These are phyloP conservation scores for Lates calcarifer DNA, from an alignment of 2,113 vertebrate genomes.

Conservation along the genomic window DNA sequence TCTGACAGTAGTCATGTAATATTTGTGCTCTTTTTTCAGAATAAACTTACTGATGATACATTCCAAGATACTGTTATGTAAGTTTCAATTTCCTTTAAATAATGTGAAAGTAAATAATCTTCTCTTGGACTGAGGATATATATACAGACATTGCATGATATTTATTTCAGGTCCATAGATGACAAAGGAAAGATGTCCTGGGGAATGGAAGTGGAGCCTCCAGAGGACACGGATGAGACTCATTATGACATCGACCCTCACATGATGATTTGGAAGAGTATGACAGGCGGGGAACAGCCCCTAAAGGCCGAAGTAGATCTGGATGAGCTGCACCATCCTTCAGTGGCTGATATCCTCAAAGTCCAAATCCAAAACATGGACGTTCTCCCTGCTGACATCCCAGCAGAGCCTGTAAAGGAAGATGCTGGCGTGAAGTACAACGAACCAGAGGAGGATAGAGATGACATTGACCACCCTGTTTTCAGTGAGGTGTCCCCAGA, in stretches of 20 bases:
- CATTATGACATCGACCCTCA: constrained; percentile 63
- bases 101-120: constrained; percentile 21
- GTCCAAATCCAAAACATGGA: constrained; percentile 4
- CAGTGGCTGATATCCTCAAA: constrained; percentile 35
- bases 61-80: constrained; percentile 75
- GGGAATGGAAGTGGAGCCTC: constrained; percentile 72
- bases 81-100: constrained; percentile 58
- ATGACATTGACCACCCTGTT: constrained; percentile 28
- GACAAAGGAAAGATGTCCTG: constrained; percentile 58
- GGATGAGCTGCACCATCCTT: constrained; percentile 71
- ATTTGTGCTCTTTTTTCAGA: constrained; percentile 65
- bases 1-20: constrained; percentile 6
- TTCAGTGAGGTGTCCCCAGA: neutral
- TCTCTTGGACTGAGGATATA: constrained; percentile 8
- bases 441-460: constrained; percentile 37
- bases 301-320: constrained; percentile 69
- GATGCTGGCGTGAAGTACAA: neutral
- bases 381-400: neutral
- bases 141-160: neutral
- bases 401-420: neutral
- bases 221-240: constrained; percentile 61
- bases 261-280: constrained; percentile 76
- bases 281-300: constrained; percentile 38
- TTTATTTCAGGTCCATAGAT: constrained; percentile 68
- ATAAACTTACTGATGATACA: constrained; percentile 51